Base-by-base conservation (phyloP, 2,797 vertebrate genomes). In the Microchirus variegatus region DNA sequence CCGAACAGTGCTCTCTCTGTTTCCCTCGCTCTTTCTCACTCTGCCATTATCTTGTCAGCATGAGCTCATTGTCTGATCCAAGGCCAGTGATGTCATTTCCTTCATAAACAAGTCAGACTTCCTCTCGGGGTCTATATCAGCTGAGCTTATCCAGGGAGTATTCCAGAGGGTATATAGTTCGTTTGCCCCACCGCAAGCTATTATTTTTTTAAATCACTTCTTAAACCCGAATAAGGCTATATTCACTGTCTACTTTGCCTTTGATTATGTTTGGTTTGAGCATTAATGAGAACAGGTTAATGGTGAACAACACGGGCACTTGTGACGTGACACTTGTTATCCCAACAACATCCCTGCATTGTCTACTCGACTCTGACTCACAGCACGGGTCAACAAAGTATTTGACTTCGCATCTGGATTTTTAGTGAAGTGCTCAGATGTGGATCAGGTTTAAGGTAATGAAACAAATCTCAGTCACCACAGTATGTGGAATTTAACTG, bases 31-130 rank as follows among this genome's bases (percentile, higher is more conserved):
- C 37, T 55, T 42, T 38, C 54, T 59, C 61, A 59, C 42, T 36
- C 14, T 45, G 52, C 41, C 58, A 77, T 71, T 85, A 82, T 82
- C 78, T 83, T 85, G 81, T 86, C 87, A 80, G 82, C 75, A 82
- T 90, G 86, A 89, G 80, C 77, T 90, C 86, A 90, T 73, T 67
- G 78, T 87, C 81, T 87, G 75, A 80, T 77, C 74, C 59, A 56
- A 82, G 54, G 81, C 70, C 22, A 15, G 45, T 89, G 87, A 90
- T 89, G 88, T 92, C 43, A 90, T 90, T 89, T 89, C 90, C 90
- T 89, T 83, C 73, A 75, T 84, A 89, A 92, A 89, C 89, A 90
- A 86, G 73, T 81, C 63, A 36, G 44, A 54, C 77, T 86, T 90
- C 90, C 88, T 90, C 80, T 79, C 2, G 58, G 68, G 66, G 67